These are phyloP conservation scores for Naso thynnoides DNA, from an alignment of 2,797 vertebrate genomes.

Conservation along the genomic window DNA sequence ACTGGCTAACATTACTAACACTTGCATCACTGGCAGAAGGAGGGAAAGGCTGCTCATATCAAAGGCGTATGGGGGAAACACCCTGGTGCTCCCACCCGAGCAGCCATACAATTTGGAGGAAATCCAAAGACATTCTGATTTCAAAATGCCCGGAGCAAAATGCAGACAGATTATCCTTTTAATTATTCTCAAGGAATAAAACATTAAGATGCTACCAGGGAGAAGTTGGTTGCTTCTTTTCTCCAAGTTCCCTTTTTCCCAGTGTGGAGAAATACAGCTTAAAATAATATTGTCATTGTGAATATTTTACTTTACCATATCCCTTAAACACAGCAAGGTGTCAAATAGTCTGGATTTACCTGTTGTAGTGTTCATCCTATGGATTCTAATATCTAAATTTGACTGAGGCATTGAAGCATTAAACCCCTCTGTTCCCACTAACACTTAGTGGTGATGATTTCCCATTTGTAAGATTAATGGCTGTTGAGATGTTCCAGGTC, in stretches of 20 bases:
- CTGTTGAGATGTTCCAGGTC: conserved; percentile 7
- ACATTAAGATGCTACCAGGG: not conserved
- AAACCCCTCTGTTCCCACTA: not conserved
- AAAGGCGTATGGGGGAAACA: conserved; percentile 32
- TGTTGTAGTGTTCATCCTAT: not conserved
- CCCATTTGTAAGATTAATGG: not conserved
- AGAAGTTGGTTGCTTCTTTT: not conserved
- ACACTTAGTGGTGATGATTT: not conserved
- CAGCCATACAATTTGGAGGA: not conserved
- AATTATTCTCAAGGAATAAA: not conserved
- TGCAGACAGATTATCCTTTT: not conserved
- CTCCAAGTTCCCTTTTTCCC: not conserved
- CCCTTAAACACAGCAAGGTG: too few species aligned
- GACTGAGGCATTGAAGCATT: not conserved
- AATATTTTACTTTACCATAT: too few species aligned
- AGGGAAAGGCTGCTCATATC: conserved; percentile 36
- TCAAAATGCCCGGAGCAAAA: conserved; percentile 9
- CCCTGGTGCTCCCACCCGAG: not conserved
- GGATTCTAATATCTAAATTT: not conserved
- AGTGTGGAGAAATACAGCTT: not conserved
- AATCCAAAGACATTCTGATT: not conserved
- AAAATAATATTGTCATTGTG: not conserved
- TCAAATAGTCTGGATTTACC: not conserved
- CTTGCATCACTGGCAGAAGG: conserved; percentile 58
- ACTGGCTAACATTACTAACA: conserved; percentile 37